phyloP scores from a whole-genome alignment of 2,888 invertebrate genomes.

The Agrochola lota region DNA sequence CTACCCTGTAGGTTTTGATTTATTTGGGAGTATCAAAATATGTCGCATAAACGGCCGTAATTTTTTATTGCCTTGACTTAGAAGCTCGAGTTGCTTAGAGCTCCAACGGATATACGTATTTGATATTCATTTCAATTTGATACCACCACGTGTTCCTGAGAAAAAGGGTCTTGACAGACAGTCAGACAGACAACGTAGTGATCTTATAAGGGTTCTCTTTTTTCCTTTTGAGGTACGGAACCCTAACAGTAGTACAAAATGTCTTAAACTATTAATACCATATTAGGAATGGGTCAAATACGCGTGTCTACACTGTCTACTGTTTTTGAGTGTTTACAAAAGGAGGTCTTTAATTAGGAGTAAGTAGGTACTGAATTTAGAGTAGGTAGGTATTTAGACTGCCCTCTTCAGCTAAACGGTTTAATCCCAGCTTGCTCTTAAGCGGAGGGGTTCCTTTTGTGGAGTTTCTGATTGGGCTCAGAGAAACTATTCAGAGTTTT shows the following conservation, averaged over 20 bases:
- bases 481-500: background rate
- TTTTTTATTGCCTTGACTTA: too few relatives aligned
- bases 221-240: too few relatives aligned
- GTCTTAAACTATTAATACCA: slow-evolving; percentile 39
- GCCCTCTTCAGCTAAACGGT: background rate
- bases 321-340: slow-evolving; percentile 17
- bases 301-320: background rate
- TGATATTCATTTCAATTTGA: too few relatives aligned
- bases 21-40: too few relatives aligned
- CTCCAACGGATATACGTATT: too few relatives aligned
- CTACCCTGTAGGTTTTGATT: too few relatives aligned
- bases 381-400: background rate
- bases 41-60: too few relatives aligned
- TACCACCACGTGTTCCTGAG: too few relatives aligned
- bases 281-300: slow-evolving; percentile 42
- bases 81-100: too few relatives aligned
- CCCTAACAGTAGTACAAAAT: slow-evolving; percentile 21
- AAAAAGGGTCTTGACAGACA: too few relatives aligned
- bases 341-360: background rate
- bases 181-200: too few relatives aligned
- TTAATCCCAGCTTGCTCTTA: background rate
- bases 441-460: background rate
- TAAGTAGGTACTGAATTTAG: background rate
- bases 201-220: too few relatives aligned
- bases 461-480: background rate